These are phyloP conservation scores for Globicephala melas DNA, from an alignment of 2,113 vertebrate species.

Conservation along the genomic window DNA sequence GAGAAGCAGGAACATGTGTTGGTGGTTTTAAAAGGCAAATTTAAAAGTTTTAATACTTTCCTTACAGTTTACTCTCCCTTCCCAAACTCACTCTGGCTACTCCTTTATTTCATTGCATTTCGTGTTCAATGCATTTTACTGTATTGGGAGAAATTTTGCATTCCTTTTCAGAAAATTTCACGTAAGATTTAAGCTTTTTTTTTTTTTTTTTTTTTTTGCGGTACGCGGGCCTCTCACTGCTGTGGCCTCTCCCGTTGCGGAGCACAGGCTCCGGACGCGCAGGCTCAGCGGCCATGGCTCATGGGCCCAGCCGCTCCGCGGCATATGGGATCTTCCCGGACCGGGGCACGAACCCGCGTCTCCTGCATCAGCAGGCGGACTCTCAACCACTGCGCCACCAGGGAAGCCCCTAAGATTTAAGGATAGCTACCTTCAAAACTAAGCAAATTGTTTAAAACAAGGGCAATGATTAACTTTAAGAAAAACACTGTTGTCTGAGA, in stretches of 20 bases:
- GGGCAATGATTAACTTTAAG: neutral
- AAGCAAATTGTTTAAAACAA: neutral
- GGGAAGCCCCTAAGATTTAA: neutral
- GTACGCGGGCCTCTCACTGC: too few species aligned
- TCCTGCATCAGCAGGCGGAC: too few species aligned
- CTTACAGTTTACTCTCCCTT: neutral
- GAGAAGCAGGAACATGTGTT: neutral
- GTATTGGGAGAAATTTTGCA: neutral
- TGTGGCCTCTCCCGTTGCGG: too few species aligned
- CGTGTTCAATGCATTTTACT: neutral
- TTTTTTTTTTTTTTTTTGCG: too few species aligned
- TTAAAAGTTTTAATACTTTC: neutral
- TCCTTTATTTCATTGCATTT: neutral
- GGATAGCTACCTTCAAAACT: neutral
- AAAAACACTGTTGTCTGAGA: neutral
- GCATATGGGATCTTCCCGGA: too few species aligned
- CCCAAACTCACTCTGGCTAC: neutral
- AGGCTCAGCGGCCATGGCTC: too few species aligned
- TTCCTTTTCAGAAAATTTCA: constrained; percentile 10
- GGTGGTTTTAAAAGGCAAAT: neutral
- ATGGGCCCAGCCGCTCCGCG: too few species aligned
- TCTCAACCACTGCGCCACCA: too few species aligned
- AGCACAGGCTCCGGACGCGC: too few species aligned
- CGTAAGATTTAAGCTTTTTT: neutral
- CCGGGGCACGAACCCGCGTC: too few species aligned